Conservation (phyloP, 2,113 vertebrate genomes). For the Actinemys pallida region DNA sequence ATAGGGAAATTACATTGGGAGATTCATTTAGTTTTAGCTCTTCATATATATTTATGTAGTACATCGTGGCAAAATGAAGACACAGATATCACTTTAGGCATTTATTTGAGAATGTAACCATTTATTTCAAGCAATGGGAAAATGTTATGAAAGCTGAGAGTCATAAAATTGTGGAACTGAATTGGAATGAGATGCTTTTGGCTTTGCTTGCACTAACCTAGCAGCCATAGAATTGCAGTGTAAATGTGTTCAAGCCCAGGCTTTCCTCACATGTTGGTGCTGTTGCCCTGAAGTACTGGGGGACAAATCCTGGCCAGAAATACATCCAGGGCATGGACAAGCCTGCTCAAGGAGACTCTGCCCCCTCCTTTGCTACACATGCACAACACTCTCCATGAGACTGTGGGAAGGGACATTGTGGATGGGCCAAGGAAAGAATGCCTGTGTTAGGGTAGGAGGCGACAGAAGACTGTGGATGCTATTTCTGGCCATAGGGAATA, state of each 20-base stretch:
- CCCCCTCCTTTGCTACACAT: background rate
- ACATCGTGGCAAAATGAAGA: background rate
- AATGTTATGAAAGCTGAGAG: background rate
- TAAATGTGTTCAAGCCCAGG: background rate
- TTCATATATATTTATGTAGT: background rate
- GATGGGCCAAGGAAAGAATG: background rate
- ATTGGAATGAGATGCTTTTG: background rate
- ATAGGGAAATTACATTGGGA: slow-evolving; percentile 14
- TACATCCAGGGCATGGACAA: background rate
- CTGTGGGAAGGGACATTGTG: background rate
- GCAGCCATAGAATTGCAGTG: background rate
- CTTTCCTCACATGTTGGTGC: background rate
- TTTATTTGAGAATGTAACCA: slow-evolving; percentile 22
- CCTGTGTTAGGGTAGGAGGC: background rate
- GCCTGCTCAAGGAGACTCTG: background rate
- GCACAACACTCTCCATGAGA: background rate
- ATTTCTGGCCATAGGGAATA: background rate
- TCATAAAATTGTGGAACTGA: background rate
- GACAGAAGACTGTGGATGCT: background rate
- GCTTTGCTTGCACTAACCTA: background rate
- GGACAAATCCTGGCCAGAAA: background rate
- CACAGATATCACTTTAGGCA: background rate
- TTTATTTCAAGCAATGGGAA: background rate
- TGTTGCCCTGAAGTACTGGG: background rate
- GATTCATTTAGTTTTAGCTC: slow-evolving; percentile 33